Evolutionary conservation across 2,113 vertebrate species (phyloP).

Genomic region (Muntiacus reevesi): DNA sequence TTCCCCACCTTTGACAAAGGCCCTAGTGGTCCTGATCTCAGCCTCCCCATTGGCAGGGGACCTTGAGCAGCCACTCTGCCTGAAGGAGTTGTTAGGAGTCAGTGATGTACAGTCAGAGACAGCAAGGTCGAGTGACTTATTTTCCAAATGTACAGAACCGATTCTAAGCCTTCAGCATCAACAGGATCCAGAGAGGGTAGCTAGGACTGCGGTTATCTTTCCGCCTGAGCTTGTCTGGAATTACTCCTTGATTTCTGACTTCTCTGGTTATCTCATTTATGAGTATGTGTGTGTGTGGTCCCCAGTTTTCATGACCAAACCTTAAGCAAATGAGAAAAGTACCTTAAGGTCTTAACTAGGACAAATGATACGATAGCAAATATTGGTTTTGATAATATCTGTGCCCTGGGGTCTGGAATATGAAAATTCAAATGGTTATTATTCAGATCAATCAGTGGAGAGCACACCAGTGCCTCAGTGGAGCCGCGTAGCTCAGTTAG

Average conservation of each 20-base stretch:
- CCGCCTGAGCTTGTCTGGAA: not conserved
- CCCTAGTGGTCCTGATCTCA: not conserved
- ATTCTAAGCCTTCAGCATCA: not conserved
- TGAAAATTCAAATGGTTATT: slow-evolving; percentile 43
- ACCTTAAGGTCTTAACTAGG: not conserved
- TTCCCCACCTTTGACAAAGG: not conserved
- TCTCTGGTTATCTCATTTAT: not conserved
- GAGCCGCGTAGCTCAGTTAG: slow-evolving; percentile 64
- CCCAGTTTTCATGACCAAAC: not conserved
- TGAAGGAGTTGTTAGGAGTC: not conserved
- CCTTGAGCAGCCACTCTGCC: not conserved
- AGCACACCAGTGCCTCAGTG: not conserved
- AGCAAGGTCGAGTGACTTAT: not conserved
- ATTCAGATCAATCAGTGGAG: slow-evolving; percentile 39
- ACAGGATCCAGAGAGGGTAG: not conserved
- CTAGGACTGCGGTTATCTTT: not conserved
- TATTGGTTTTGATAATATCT: slow-evolving; percentile 53
- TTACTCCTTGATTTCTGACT: not conserved
- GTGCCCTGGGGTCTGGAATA: slow-evolving; percentile 14
- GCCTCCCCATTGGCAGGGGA: no score
- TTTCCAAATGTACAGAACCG: not conserved
- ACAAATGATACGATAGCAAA: not conserved
- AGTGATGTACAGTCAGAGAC: not conserved
- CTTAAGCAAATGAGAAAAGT: slow-evolving; percentile 23
- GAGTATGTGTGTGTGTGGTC: not conserved